phyloP scores from a whole-genome alignment of 2,797 vertebrate species.

The Halcyon smyrnensis region DNA sequence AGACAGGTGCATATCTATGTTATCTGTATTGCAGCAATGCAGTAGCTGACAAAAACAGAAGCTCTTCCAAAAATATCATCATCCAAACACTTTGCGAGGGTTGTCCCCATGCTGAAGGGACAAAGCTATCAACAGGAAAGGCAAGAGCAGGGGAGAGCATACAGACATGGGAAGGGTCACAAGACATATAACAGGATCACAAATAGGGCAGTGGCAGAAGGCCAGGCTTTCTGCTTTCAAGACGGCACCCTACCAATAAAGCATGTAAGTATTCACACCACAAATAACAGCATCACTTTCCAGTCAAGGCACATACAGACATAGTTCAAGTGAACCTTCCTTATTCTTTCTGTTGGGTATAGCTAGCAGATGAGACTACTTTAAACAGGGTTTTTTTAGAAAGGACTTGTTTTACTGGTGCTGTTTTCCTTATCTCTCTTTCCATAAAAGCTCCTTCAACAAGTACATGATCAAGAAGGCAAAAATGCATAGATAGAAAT shows the following conservation, averaged over 20 bases:
- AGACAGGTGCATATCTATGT: not conserved
- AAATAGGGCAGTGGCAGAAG: not conserved
- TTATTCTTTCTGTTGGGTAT: not conserved
- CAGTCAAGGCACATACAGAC: not conserved
- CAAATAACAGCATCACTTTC: not conserved
- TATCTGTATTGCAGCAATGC: not conserved
- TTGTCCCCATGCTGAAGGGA: not conserved
- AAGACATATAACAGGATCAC: not conserved
- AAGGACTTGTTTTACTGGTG: not conserved
- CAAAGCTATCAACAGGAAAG: not conserved
- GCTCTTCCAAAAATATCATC: not conserved
- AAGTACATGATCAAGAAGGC: not conserved
- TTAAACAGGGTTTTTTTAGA: not conserved
- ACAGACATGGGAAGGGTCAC: fast-evolving
- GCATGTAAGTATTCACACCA: not conserved
- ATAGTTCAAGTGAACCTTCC: not conserved
- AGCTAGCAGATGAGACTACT: not conserved
- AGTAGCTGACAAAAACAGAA: not conserved
- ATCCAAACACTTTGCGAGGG: not conserved
- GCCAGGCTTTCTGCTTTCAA: not conserved
- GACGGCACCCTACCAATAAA: not conserved
- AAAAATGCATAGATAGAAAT: not conserved
- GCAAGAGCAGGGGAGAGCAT: not conserved
- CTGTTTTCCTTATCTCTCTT: not conserved
- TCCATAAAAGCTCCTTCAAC: not conserved